These are phyloP conservation scores for Saccostrea echinata DNA, from an alignment of 1,140 invertebrate species.

Conservation along the genomic window DNA sequence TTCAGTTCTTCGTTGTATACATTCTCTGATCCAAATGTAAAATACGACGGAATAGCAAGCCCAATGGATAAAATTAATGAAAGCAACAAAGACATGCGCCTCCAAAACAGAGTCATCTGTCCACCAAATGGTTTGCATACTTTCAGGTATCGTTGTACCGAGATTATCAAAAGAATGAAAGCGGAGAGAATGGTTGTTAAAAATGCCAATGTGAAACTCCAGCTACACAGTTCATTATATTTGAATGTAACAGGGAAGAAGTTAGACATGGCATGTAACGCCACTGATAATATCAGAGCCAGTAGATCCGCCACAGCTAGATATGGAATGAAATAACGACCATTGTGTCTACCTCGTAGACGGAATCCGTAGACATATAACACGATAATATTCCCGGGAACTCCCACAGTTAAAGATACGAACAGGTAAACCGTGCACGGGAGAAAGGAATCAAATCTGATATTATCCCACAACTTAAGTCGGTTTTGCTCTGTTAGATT, in stretches of 20 bases:
- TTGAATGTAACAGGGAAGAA: constrained; percentile 41
- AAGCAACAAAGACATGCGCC: background rate
- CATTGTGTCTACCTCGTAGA: constrained; percentile 16
- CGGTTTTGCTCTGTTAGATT: background rate
- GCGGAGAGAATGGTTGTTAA: constrained; percentile 40
- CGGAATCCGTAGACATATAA: constrained; percentile 36
- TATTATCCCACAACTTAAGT: background rate
- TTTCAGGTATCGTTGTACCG: no score
- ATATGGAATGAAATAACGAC: constrained; percentile 40
- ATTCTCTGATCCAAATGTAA: constrained; percentile 33
- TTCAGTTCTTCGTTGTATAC: background rate
- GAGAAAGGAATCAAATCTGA: background rate
- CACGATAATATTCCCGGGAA: constrained; percentile 19
- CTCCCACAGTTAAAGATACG: constrained; percentile 27
- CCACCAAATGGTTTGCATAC: no score
- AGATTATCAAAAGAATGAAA: constrained; percentile 25
- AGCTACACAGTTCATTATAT: constrained; percentile 33
- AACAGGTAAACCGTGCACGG: background rate
- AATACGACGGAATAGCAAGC: constrained; percentile 33
- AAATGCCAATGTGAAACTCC: constrained; percentile 1
- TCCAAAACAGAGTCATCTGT: constrained; percentile 50
- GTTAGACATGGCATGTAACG: constrained; percentile 28
- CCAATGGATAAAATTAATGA: constrained; percentile 31
- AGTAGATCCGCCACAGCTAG: constrained; percentile 33
- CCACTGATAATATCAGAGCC: constrained; percentile 21